Evolutionary conservation across 2,797 vertebrate species (phyloP).

Genomic region (Sebastes wilsoni): DNA sequence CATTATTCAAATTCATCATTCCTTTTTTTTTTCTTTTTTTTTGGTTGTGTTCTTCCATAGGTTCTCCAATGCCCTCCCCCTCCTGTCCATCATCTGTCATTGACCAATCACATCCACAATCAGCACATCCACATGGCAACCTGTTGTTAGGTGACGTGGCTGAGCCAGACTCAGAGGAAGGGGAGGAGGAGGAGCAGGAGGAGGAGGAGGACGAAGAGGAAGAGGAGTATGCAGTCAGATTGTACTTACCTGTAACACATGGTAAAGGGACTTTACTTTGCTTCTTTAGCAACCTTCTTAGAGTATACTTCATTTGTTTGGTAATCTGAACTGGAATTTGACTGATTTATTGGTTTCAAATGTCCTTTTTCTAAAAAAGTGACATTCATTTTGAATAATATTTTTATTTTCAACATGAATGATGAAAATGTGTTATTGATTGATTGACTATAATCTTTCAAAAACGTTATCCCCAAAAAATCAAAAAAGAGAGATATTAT

Average conservation of each 20-base stretch:
- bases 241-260: constrained; percentile 74
- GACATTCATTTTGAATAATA: background rate
- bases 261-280: constrained; percentile 61
- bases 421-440: background rate
- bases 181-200: constrained; percentile 38
- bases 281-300: background rate
- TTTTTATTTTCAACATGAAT: background rate
- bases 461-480: background rate
- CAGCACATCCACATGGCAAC: constrained; percentile 66
- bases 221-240: constrained; percentile 65
- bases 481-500: background rate
- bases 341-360: background rate
- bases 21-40: constrained; percentile 22
- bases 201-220: constrained; percentile 47
- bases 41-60: constrained; percentile 62
- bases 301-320: background rate
- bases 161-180: constrained; percentile 65
- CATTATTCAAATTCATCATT: constrained; percentile 41
- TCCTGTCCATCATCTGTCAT: constrained; percentile 75
- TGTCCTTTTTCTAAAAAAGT: background rate
- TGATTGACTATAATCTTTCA: background rate
- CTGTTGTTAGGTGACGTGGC: constrained; percentile 59
- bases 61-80: constrained; percentile 79
- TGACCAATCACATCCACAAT: constrained; percentile 76
- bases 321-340: background rate